phyloP scores from a whole-genome alignment of 2,888 invertebrate species.

The Marronus borbonicus region DNA sequence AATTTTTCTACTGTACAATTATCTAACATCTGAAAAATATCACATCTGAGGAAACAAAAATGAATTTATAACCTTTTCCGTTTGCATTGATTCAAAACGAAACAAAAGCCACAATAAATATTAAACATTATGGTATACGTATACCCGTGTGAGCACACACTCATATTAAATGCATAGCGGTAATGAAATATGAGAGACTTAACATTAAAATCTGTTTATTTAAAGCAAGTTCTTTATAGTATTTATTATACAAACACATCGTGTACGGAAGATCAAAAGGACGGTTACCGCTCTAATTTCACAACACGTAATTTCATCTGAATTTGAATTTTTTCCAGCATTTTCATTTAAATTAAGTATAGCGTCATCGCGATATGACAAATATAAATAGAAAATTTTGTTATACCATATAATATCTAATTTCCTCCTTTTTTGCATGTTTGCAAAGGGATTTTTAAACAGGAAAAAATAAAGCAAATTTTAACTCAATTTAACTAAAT shows the following conservation, averaged over 20 bases:
- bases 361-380: slow-evolving; percentile 15
- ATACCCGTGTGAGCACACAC: slow-evolving; percentile 13
- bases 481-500: no score
- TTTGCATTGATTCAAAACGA: background rate
- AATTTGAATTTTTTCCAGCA: slow-evolving; percentile 28
- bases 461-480: no score
- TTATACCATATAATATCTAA: background rate
- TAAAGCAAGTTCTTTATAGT: slow-evolving; percentile 45
- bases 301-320: slow-evolving; percentile 41
- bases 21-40: no score
- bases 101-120: background rate
- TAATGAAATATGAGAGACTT: slow-evolving; percentile 46
- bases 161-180: slow-evolving; percentile 34
- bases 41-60: no score
- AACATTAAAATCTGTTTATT: slow-evolving; percentile 47
- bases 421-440: no score
- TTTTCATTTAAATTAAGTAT: slow-evolving; percentile 36
- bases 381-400: slow-evolving; percentile 12
- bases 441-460: no score
- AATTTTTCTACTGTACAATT: no score
- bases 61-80: no score
- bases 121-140: background rate
- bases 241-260: slow-evolving; percentile 44
- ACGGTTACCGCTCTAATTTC: slow-evolving; percentile 27
- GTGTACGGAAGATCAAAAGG: slow-evolving; percentile 44